Percentiles rank a stretch among this genome's conserved stretches.
These are phyloP conservation scores for Sebastes kiyomatsui DNA, from an alignment of 2,797 vertebrate species.

Conservation along the genomic window DNA sequence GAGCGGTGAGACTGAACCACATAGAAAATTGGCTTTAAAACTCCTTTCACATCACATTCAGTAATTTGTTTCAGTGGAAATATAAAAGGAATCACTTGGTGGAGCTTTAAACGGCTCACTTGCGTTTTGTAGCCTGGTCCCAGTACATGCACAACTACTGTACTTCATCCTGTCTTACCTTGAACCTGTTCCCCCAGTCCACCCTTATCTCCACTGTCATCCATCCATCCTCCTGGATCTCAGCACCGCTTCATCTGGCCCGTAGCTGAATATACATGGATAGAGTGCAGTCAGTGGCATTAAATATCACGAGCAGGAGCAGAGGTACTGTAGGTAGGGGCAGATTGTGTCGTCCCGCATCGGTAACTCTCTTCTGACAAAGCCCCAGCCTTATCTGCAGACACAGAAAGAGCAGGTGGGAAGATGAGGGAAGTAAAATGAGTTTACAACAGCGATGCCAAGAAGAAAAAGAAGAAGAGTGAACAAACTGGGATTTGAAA, in stretches of 20 bases:
- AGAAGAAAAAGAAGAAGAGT: not conserved
- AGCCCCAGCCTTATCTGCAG: not conserved
- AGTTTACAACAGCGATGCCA: not conserved
- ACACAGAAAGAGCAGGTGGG: not conserved
- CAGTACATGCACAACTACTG: not conserved
- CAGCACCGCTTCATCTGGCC: not conserved
- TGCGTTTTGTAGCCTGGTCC: not conserved
- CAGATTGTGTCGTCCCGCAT: constrained; percentile 24
- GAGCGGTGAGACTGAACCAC: not conserved
- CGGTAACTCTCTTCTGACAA: constrained; percentile 6
- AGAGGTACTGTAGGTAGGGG: not conserved
- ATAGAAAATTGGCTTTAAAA: not conserved
- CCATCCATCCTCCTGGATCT: constrained; percentile 4
- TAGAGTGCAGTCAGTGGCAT: constrained; percentile 24
- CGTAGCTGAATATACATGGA: constrained; percentile 34
- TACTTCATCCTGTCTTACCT: constrained; percentile 3
- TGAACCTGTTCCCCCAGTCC: constrained; percentile 6
- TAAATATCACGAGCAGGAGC: not conserved
- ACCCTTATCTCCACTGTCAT: not conserved
- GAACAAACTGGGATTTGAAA: not conserved
- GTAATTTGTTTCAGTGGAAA: not conserved
- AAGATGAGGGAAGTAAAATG: not conserved
- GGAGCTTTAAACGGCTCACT: not conserved
- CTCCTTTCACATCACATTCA: not conserved
- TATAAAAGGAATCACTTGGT: not conserved